Conservation (phyloP, 2,113 vertebrate species). For the Jacana jacana region DNA sequence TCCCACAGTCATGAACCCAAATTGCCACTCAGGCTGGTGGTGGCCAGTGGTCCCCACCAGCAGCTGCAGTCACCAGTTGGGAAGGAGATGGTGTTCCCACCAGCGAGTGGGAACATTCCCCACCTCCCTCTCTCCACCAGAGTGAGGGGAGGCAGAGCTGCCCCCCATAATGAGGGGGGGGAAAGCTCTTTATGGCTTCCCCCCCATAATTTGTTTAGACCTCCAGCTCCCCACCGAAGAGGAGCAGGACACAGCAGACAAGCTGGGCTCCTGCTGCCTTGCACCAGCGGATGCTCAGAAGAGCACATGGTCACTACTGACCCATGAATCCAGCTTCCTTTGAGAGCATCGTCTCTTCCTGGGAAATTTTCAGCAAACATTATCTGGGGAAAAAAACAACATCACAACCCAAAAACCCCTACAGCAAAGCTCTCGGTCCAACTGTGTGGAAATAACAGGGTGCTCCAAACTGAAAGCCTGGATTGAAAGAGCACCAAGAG, state of each 20-base stretch:
- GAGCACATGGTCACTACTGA: accelerated
- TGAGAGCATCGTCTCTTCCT: neutral
- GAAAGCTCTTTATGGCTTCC: neutral
- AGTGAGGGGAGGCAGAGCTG: neutral
- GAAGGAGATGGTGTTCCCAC: neutral
- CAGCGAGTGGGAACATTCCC: too few species aligned
- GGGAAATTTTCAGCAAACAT: neutral
- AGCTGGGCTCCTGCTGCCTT: neutral
- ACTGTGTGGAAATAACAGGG: neutral
- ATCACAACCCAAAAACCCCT: neutral
- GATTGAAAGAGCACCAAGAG: neutral
- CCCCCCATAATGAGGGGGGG: accelerated
- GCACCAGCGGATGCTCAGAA: neutral
- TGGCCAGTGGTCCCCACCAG: neutral
- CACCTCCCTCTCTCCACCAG: too few species aligned
- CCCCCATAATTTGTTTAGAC: accelerated
- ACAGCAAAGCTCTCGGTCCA: neutral
- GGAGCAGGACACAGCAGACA: neutral
- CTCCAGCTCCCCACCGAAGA: neutral
- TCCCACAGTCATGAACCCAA: accelerated
- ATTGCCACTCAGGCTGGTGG: accelerated
- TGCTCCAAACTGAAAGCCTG: neutral
- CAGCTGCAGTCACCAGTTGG: accelerated
- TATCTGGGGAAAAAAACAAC: neutral
- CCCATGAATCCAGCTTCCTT: neutral